Evolutionary conservation across 2,797 vertebrate species (phyloP), one percentile per base, ranked within the genome.

Genomic region (Pteronotus mesoamericanus): DNA sequence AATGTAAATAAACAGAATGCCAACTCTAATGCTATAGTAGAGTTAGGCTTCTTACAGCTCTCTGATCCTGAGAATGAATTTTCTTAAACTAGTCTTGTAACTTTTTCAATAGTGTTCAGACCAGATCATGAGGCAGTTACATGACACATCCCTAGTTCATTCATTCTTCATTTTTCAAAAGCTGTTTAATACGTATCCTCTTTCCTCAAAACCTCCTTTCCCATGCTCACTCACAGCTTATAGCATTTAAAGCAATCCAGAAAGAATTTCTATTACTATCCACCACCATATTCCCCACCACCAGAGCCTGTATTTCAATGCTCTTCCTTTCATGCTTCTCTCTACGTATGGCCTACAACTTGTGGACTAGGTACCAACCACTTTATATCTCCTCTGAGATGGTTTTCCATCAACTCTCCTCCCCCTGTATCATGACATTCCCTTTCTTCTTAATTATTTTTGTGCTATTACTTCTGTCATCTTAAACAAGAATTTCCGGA

Each of bases 71-170:
- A 85, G 26, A 32, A 51, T 34, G 4, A 44, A 71, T 57, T 57
- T 95, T 88, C 39, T 87, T 72, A 74, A 68, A 72, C 48, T 71
- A 48, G 11, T 22, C 11, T 18, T 19, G 6, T 19, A 71, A 91
- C 24, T 57, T 90, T 71, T 51, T 6, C 42, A 96, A 0, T 79
- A 59, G 46, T 90, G 4, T 84, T 86, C 42, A 92, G 78, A 64
- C 18, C 7, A 66, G 24, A 11, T 89, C 51, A 5, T 75, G 75
- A 93, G 32, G 24, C n/a, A 91, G 6, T 37, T 32, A 57, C 29
- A 88, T 44, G 26, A 86, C 3, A 37, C 12, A 26, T 34, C 34
- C 39, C 4, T 72, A 37, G 22, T 66, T 96, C 7, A 2, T 48
- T 85, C 71, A 71, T 80, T 64, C 15, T 72, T 14, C 3, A 92